Conservation (phyloP, 2,888 invertebrate genomes). For the Coleophora flavipennella region DNA sequence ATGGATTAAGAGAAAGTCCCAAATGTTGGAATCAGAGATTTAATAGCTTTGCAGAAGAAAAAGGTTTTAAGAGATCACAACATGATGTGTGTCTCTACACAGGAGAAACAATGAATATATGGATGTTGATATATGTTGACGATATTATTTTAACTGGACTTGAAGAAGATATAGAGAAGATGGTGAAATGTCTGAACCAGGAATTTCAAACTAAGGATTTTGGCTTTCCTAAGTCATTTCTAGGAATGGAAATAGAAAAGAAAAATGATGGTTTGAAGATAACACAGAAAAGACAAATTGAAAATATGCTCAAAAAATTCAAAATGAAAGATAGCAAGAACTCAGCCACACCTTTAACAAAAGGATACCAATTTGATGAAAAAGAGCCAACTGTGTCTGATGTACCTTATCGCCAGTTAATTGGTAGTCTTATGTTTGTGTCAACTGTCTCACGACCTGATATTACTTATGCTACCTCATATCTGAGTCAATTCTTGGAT, state of each 20-base stretch:
- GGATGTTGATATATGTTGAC: constrained; percentile 6
- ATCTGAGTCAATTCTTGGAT: constrained; percentile 4
- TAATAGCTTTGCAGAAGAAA: neutral
- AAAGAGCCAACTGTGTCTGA: neutral
- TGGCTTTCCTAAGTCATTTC: constrained; percentile 3
- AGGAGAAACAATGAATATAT: constrained; percentile 1
- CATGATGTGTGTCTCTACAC: constrained; percentile 9
- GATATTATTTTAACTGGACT: constrained; percentile 3
- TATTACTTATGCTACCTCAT: constrained; percentile 3
- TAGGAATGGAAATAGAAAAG: constrained; percentile 9
- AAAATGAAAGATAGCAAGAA: constrained; percentile 6
- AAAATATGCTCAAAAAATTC: constrained; percentile 8
- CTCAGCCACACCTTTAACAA: constrained; percentile 1
- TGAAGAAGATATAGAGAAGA: constrained; percentile 1
- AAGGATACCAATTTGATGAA: neutral
- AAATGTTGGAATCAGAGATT: constrained; percentile 9
- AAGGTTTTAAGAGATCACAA: constrained; percentile 5
- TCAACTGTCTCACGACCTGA: constrained; percentile 3
- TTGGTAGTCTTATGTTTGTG: constrained; percentile 5
- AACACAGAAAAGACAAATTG: constrained; percentile 7
- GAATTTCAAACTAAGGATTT: constrained; percentile 8
- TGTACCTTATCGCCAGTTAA: constrained; percentile 3
- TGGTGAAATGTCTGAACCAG: constrained; percentile 1
- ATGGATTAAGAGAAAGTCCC: constrained; percentile 8
- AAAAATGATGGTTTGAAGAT: constrained; percentile 4